Evolutionary conservation across 2,888 invertebrate genomes (phyloP).

Genomic region (Pecten maximus): DNA sequence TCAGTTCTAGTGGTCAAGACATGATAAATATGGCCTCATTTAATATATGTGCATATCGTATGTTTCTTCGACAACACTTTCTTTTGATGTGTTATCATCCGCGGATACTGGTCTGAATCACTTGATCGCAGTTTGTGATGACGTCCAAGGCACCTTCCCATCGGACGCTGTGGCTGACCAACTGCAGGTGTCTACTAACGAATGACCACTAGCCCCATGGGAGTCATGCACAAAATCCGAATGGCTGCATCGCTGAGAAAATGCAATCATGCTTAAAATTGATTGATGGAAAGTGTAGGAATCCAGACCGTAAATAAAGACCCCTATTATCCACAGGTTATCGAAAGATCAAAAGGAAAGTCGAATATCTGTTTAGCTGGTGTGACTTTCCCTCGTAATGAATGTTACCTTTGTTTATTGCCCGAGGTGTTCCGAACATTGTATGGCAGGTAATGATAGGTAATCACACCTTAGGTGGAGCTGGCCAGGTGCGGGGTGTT

Average conservation of each 20-base stretch:
- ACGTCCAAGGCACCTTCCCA: background rate
- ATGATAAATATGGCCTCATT: background rate
- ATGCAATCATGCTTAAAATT: background rate
- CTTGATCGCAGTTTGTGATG: background rate
- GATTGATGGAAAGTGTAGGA: background rate
- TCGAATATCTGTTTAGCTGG: background rate
- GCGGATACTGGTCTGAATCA: background rate
- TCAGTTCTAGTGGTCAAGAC: background rate
- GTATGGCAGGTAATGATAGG: conserved; percentile 22
- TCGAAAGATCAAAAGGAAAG: conserved; percentile 30
- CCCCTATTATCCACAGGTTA: background rate
- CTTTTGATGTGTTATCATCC: background rate
- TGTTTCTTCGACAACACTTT: background rate
- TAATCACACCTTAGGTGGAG: conserved; percentile 8
- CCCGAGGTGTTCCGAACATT: conserved; percentile 35
- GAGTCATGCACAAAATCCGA: conserved; percentile 2
- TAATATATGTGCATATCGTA: background rate
- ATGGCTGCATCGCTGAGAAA: conserved; percentile 12
- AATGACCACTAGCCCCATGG: background rate
- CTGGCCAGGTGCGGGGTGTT: conserved; percentile 22
- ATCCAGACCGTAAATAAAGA: background rate
- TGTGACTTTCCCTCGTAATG: conserved; percentile 20
- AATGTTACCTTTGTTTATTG: background rate
- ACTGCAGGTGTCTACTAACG: background rate
- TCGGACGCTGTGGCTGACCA: background rate